Evolutionary conservation across 2,888 invertebrate genomes (phyloP).

Genomic region (Lordiphosa andalusiaca): DNA sequence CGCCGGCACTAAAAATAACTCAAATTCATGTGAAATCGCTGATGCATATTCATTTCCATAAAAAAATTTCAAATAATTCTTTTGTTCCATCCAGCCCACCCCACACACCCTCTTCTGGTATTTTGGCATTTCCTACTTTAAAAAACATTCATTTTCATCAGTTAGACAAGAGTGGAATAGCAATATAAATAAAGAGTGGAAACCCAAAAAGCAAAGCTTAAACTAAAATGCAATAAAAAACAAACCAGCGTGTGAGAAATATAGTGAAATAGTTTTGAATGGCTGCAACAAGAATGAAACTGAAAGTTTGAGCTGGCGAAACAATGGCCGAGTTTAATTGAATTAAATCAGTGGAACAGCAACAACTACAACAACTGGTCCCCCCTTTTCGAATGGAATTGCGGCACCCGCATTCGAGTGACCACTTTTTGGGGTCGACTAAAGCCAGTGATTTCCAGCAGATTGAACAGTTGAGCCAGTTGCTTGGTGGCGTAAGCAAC

Average conservation of each 20-base stretch:
- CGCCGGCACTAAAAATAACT: too few relatives aligned
- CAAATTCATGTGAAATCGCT: too few relatives aligned
- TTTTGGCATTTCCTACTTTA: conserved; percentile 77
- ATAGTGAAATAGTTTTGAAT: conserved; percentile 31
- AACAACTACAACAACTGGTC: conserved; percentile 14
- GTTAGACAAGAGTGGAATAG: conserved; percentile 35
- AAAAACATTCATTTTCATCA: conserved; percentile 78
- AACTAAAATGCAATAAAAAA: conserved; percentile 33
- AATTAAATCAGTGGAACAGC: conserved; percentile 71
- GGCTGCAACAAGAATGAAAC: conserved; percentile 55
- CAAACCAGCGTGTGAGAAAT: conserved; percentile 21
- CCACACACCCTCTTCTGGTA: conserved; percentile 9
- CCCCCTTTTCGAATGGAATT: background rate
- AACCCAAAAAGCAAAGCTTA: conserved; percentile 2
- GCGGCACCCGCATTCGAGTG: conserved; percentile 3
- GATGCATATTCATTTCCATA: conserved; percentile 1
- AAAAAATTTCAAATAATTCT: too few relatives aligned
- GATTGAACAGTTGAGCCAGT: conserved; percentile 61
- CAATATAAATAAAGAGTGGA: conserved; percentile 12
- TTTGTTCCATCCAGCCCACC: background rate
- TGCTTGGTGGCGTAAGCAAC: conserved; percentile 57
- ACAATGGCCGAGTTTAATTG: conserved; percentile 63
- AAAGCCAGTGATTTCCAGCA: conserved; percentile 29
- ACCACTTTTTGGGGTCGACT: conserved; percentile 19
- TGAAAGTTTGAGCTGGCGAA: conserved; percentile 57